Evolutionary conservation across 53 echinoderm and acorn worm species (phyloP), one percentile per base, ranked within the genome.

Genomic region (Astropecten irregularis): DNA sequence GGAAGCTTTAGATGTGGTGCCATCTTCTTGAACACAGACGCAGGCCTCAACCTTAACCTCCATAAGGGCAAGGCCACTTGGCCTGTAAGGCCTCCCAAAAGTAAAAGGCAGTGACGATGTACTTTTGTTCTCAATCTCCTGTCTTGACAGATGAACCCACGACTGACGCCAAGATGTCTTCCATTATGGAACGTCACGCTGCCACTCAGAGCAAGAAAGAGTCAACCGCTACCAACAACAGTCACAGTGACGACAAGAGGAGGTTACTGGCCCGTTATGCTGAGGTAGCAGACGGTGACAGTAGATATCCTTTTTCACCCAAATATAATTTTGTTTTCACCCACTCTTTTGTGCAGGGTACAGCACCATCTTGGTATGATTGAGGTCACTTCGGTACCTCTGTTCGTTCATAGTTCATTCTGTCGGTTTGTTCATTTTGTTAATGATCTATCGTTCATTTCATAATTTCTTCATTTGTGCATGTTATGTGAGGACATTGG

Each of bases 131-230:
- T n/a, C n/a, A n/a, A n/a, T n/a, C n/a, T n/a, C n/a, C n/a, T n/a
- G n/a, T n/a, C n/a, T 54, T 48, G 35, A 31, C 46, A 87, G 87
- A 87, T 51, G 71, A 88, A 51, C 70, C 54, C n/a, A 66, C 68
- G 5, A 87, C 79, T 4, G 92, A 92, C 39, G 77, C 62, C 15
- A 90, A 90, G 60, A 92, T 95, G 88, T 88, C 95, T 10, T 93
- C 95, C 58, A 95, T 96, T 51, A 96, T 96, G 96, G 96, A 96
- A 67, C 86, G 87, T 47, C 96, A 96, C 44, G 91, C 94, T 3
- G 76, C 91, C 33, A 89, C 93, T 44, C 87, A 87, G 22, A 82
- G 68, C 38, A 90, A 89, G 73, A 94, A 91, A 44, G 88, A 91
- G 52, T 46, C 50, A 29, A 64, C 58, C 2, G 36, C 60, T 4